Conservation (phyloP, 2,113 vertebrate genomes). For the Heptranchias perlo region DNA sequence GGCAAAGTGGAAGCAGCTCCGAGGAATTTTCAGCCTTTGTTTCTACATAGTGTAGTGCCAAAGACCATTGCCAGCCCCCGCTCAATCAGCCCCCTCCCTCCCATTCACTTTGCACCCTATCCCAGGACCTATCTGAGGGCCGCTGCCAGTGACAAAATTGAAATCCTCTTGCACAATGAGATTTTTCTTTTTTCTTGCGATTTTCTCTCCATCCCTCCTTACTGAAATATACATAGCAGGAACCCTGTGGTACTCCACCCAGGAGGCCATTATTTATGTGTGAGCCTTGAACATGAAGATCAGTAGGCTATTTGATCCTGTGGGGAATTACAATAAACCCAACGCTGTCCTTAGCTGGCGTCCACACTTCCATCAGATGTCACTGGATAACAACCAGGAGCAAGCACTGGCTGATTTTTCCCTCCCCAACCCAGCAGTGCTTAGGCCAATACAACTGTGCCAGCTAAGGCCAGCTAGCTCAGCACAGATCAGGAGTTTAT, state of each 20-base stretch:
- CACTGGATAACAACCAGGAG: neutral
- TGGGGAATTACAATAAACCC: neutral
- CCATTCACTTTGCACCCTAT: too few species aligned
- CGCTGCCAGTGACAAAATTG: too few species aligned
- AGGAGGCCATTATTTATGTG: neutral
- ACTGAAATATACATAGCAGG: neutral
- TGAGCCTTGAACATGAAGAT: neutral
- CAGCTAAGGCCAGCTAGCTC: neutral
- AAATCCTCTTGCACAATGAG: neutral
- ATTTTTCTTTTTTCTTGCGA: neutral
- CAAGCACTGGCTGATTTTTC: neutral
- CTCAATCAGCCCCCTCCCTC: too few species aligned
- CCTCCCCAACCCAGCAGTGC: neutral
- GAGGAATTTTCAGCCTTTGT: neutral
- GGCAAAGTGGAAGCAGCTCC: neutral
- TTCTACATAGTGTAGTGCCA: neutral
- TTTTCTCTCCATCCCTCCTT: neutral
- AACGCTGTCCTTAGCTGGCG: neutral
- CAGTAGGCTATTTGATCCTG: neutral
- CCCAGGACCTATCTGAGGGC: too few species aligned
- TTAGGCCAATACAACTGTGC: neutral
- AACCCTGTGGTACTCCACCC: neutral
- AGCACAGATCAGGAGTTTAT: neutral
- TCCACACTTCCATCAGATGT: constrained; percentile 21
- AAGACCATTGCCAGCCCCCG: too few species aligned